Percentiles rank a stretch among this genome's conserved stretches.
These are phyloP conservation scores for Condylura cristata DNA, from an alignment of 2,113 vertebrate species.

Conservation along the genomic window DNA sequence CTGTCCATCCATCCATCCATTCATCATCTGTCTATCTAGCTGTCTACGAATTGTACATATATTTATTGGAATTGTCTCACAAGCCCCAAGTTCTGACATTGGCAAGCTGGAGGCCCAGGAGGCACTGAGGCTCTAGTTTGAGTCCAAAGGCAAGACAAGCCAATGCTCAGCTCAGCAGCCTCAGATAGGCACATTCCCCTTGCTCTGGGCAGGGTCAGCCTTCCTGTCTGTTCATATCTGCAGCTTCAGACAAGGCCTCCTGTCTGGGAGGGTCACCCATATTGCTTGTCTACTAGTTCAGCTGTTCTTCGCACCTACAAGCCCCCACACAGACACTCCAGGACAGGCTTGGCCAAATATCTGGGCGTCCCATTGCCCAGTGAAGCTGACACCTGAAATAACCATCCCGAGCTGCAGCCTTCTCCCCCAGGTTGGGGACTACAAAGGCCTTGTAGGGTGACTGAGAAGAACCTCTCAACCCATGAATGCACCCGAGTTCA, in stretches of 20 bases:
- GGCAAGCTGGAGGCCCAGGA: not conserved
- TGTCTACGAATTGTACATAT: not conserved
- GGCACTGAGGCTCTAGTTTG: not conserved
- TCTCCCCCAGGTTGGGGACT: not conserved
- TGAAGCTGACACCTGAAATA: not conserved
- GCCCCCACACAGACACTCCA: not conserved
- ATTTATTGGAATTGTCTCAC: not conserved
- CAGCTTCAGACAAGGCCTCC: not conserved
- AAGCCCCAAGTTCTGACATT: not conserved
- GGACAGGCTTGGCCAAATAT: not conserved
- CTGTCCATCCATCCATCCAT: not conserved
- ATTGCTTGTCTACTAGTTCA: not conserved
- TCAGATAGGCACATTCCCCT: not conserved
- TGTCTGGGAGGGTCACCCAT: rapidly evolving
- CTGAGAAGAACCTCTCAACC: not conserved
- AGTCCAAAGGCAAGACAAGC: not conserved
- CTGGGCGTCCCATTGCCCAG: not conserved
- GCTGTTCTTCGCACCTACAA: not conserved
- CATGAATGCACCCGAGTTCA: not conserved
- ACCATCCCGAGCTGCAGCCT: not conserved
- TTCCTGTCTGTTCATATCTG: not conserved
- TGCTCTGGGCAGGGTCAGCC: no score
- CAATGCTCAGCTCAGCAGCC: not conserved
- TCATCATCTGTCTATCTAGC: no score
- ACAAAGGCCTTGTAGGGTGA: rapidly evolving